Conservation (phyloP, 2,113 vertebrate genomes). For the Columbina picui region DNA sequence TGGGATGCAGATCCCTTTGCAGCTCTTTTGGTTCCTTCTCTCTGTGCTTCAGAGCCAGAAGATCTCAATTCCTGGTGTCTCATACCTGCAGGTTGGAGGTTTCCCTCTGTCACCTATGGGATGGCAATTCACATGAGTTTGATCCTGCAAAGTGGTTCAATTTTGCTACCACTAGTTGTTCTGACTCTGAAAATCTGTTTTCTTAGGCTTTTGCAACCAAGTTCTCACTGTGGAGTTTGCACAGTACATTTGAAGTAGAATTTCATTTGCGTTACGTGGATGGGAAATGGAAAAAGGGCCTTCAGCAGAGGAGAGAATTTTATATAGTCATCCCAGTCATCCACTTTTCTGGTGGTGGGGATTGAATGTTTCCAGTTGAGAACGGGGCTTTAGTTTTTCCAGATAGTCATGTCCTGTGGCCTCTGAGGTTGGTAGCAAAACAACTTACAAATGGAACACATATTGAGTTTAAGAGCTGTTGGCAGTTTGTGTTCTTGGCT, state of each 20-base stretch:
- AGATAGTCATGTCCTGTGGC: background rate
- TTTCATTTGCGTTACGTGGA: background rate
- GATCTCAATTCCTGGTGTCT: fast-evolving
- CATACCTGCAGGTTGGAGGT: fast-evolving
- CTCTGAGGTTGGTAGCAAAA: background rate
- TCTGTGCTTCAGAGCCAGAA: background rate
- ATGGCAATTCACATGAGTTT: fast-evolving
- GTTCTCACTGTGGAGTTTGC: background rate
- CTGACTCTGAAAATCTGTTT: background rate
- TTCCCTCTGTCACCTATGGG: too few species aligned
- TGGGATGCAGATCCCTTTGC: fast-evolving
- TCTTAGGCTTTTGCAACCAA: background rate
- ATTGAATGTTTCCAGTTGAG: background rate
- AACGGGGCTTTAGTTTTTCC: background rate
- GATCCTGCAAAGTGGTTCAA: background rate
- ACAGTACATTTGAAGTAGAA: fast-evolving
- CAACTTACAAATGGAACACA: fast-evolving
- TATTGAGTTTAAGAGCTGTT: background rate
- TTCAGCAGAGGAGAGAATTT: background rate
- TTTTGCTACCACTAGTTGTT: background rate
- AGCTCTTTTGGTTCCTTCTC: background rate
- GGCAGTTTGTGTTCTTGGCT: background rate
- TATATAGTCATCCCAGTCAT: fast-evolving
- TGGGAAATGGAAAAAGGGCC: background rate
- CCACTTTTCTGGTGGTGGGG: background rate